Evolutionary conservation across 2,797 vertebrate genomes (phyloP), one percentile per base, ranked within the genome.

Genomic region (Danio albolineatus): DNA sequence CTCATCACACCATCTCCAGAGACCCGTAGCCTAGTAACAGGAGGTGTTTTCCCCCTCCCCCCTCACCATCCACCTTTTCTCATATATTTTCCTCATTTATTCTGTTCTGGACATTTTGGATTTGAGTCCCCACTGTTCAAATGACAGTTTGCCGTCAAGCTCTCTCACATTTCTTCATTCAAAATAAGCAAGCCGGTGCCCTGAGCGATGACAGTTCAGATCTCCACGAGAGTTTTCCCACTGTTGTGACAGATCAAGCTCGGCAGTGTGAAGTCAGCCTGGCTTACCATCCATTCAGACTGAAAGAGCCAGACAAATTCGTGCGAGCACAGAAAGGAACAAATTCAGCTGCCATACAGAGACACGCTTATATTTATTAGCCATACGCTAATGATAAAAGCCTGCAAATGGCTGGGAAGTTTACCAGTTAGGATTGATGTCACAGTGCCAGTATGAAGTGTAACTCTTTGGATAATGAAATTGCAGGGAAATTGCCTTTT

Each of bases 11-110:
- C 73, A 69, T 87, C 85, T 86, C 75, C 7, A 79, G 79, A 84
- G 88, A 86, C 77, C 81, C 46, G 90, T 87, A 87, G 77, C 87
- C 86, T 64, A 88, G 88, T 88, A 91, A 92, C 88, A 82, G 77
- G 80, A 85, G 51, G 79, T 69, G 65, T 66, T 51, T 56, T 57
- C 28, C 36, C 57, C n/a, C 21, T 51, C 59, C 57, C 67, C 17
- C 41, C 28, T 28, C 28, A 28, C 38, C 14, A 57, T 61, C n/a
- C 13, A 6, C n/a, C n/a, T 75, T 73, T 49, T 12, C 66, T 72
- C 57, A 39, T n/a, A 64, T 56, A 64, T 73, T 76, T 74, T 51
- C 53, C 60, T 82, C 73, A 78, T 74, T 78, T 80, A 61, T 73
- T 78, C 39, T 46, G 43, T 48, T 41, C 72, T 56, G 41, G 36